Evolutionary conservation across 2,888 invertebrate species (phyloP).

Genomic region (Vesta saturnalis): DNA sequence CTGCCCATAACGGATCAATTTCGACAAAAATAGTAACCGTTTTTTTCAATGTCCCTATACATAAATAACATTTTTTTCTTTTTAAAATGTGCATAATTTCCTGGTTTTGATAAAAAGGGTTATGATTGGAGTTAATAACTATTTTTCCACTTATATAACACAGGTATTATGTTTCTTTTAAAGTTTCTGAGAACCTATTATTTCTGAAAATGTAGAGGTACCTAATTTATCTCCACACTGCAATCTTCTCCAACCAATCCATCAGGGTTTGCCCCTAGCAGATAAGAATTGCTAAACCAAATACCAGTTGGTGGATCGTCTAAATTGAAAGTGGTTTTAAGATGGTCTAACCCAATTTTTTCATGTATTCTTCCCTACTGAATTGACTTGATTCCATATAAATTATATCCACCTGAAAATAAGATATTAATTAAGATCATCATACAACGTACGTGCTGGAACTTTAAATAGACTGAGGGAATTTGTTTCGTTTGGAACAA

Average conservation of each 20-base stretch:
- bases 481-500: neutral
- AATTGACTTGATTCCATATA: constrained; percentile 8
- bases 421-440: neutral
- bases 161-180: neutral
- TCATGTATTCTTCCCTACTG: constrained; percentile 16
- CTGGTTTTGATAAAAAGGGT: neutral
- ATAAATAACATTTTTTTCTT: too few species aligned
- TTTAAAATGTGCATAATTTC: constrained; percentile 3
- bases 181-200: neutral
- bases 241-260: neutral
- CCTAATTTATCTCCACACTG: neutral
- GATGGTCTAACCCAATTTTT: neutral
- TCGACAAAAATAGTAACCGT: neutral
- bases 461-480: neutral
- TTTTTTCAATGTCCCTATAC: too few species aligned
- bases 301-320: neutral
- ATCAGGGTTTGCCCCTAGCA: constrained; percentile 5
- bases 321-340: neutral
- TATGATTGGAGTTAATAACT: constrained; percentile 1
- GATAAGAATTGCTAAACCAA: constrained; percentile 5
- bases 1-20: constrained; percentile 6
- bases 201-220: neutral
- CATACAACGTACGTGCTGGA: neutral
- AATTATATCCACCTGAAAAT: constrained; percentile 11
- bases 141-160: neutral